Evolutionary conservation across 2,113 vertebrate genomes (phyloP), one percentile per base, ranked within the genome.

Genomic region (Gallinago undulata): DNA sequence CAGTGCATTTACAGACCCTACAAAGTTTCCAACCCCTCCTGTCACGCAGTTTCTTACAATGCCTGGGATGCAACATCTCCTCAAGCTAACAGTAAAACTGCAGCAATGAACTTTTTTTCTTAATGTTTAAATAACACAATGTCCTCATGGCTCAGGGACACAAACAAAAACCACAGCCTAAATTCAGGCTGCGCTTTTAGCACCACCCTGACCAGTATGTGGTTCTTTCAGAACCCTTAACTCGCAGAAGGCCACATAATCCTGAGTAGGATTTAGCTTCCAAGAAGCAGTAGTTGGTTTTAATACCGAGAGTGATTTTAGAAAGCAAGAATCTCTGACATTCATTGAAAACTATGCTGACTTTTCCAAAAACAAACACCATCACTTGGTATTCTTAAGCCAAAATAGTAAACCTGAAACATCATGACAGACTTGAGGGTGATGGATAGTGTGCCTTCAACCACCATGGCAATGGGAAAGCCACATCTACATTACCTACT

Each of bases 161-260:
- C 37, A 93, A 89, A 90, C 68, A 45, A 83, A 88, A 94, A 80
- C 67, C 75, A 41, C 67, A 91, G 39, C 60, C 73, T 91, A 91
- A 79, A 95, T 91, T 78, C 80, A 89, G 43, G 31, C 56, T 89
- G 25, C 18, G n/a, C 47, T 75, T 94, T 70, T 87, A 84, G 91
- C 77, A 87, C 86, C 80, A 95, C 80, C 80, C 89, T 84, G 66
- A 84, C 76, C 47, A 67, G 31, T 51, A 33, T 39, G 76, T 43
- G 89, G 87, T 87, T 94, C 56, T 94, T 94, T 72, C 77, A 84
- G 92, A 94, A 84, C 63, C 50, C 80, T 83, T 92, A 87, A 91
- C 76, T 95, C 80, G 63, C 9, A 78, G 47, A 63, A 86, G n/a
- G 9, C 60, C 73, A 81, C 51, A 72, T 56, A 23, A 75, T 75